Evolutionary conservation across 2,797 vertebrate genomes (phyloP), one percentile per base, ranked within the genome.

Genomic region (Neoniphon sammara): DNA sequence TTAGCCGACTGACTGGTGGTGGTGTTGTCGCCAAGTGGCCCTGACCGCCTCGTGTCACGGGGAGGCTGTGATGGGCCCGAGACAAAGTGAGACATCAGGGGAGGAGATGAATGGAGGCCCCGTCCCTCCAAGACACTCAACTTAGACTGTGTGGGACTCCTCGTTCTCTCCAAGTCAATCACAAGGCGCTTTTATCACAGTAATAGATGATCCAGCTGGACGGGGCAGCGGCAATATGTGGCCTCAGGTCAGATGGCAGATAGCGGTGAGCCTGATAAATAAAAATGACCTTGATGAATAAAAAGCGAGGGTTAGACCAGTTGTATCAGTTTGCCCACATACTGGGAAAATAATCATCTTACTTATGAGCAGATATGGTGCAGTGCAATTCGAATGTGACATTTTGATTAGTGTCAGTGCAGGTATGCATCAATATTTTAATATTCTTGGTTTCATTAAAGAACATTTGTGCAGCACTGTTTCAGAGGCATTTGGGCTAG

Each of bases 131-230:
- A 79, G 81, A 87, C 66, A 31, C 59, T 59, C 31, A 36, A 77
- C 65, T 77, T 67, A 62, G 70, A 80, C 63, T 68, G 62, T 21
- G 58, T 67, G n/a, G 62, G 61, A 87, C 53, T 56, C 44, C 61
- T 80, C 75, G 80, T 77, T 77, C 80, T 77, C 74, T 81, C 57
- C 56, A 54, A 86, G 84, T 81, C 72, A 70, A 60, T 85, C 68
- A 46, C 42, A 2, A 17, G 17, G 21, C 17, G 30, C 55, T 78
- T 76, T 67, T 20, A 78, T 85, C 77, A 73, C 64, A 31, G 62
- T 80, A 69, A 83, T 66, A 14, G 71, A 90, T 89, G 67, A 49
- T 70, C 53, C 18, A 60, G 49, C 61, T 59, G 53, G 78, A 55
- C 15, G 77, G 64, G 23, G 23, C 58, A 55, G 49, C 11, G 20